Conservation (phyloP, 1,140 invertebrate species). For the roundworm (Caenorhabditis elegans) region DNA sequence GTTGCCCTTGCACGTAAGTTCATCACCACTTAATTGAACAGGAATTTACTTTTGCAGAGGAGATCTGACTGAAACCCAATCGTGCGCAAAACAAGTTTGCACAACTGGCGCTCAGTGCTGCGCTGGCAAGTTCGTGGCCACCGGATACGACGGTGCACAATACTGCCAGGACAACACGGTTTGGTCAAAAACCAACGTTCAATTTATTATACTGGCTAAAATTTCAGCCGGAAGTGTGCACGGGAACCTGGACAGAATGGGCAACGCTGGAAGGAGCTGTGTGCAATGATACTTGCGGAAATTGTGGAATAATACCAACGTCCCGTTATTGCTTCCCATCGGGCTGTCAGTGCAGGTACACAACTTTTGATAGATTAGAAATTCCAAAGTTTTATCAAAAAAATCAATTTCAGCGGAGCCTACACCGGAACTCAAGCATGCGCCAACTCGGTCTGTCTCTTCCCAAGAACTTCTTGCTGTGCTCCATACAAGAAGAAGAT, state of each 20-base stretch:
- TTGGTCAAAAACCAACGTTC: background rate
- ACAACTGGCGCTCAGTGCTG: conserved; percentile 5
- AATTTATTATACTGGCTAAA: too few relatives aligned
- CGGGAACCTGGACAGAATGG: conserved; percentile 15
- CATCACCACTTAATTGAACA: too few relatives aligned
- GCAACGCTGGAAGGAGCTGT: background rate
- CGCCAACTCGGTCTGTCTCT: conserved; percentile 30
- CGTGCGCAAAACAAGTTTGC: conserved; percentile 7
- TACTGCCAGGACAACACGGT: background rate
- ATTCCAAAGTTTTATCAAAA: background rate
- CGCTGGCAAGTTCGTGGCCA: conserved; percentile 1
- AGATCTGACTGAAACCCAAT: background rate
- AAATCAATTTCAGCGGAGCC: conserved; percentile 19
- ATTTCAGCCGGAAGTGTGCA: background rate
- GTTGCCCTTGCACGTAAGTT: conserved; percentile 13
- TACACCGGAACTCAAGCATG: background rate
- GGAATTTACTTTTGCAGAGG: background rate
- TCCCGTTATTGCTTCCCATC: conserved; percentile 1
- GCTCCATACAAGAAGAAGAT: conserved; percentile 35
- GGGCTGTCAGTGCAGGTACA: background rate
- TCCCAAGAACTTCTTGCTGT: conserved; percentile 31
- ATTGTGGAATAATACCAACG: background rate
- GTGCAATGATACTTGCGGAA: conserved; percentile 12
- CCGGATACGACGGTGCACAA: conserved; percentile 4
- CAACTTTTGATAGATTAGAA: background rate